Percentiles rank a stretch among this genome's conserved stretches.
Evolutionary conservation across 2,888 invertebrate genomes (phyloP).

Genomic region (Megamerina dolium): DNA sequence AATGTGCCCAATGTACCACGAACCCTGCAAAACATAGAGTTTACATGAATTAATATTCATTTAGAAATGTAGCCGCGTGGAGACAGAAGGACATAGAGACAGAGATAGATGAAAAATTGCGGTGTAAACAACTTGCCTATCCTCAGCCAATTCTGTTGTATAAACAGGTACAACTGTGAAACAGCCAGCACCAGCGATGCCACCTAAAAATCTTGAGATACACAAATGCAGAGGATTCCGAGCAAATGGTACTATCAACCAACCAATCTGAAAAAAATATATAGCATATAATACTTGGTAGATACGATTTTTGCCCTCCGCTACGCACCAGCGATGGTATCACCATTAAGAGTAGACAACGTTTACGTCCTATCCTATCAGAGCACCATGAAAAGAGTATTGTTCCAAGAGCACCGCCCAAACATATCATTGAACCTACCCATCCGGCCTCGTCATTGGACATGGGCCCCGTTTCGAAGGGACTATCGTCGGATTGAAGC

Average conservation of each 20-base stretch:
- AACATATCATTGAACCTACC: slow-evolving; percentile 42
- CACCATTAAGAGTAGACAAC: slow-evolving; percentile 30
- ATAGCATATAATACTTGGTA: not conserved
- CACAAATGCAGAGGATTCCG: slow-evolving; percentile 34
- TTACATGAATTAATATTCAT: too few relatives aligned
- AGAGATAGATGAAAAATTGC: slow-evolving; percentile 3
- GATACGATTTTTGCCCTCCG: too few relatives aligned
- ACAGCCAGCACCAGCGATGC: slow-evolving; percentile 39
- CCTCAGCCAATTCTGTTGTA: slow-evolving; percentile 40
- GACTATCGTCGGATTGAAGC: slow-evolving; percentile 33
- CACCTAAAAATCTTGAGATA: slow-evolving; percentile 35
- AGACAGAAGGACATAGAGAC: too few relatives aligned
- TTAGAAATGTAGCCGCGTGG: too few relatives aligned
- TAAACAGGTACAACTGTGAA: slow-evolving; percentile 40
- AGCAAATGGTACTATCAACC: slow-evolving; percentile 36
- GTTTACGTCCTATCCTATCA: slow-evolving; percentile 39
- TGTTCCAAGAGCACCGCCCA: slow-evolving; percentile 42
- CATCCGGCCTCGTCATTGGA: slow-evolving; percentile 39
- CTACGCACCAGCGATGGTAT: slow-evolving; percentile 40
- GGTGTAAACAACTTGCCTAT: slow-evolving; percentile 27
- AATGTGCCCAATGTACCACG: slow-evolving; percentile 44
- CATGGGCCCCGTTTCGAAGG: slow-evolving; percentile 38
- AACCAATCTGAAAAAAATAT: slow-evolving; percentile 31
- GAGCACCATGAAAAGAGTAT: slow-evolving; percentile 41
- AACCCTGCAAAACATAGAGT: slow-evolving; percentile 34